Conservation (phyloP, 1,140 invertebrate genomes). For the Drosophila tristis region DNA sequence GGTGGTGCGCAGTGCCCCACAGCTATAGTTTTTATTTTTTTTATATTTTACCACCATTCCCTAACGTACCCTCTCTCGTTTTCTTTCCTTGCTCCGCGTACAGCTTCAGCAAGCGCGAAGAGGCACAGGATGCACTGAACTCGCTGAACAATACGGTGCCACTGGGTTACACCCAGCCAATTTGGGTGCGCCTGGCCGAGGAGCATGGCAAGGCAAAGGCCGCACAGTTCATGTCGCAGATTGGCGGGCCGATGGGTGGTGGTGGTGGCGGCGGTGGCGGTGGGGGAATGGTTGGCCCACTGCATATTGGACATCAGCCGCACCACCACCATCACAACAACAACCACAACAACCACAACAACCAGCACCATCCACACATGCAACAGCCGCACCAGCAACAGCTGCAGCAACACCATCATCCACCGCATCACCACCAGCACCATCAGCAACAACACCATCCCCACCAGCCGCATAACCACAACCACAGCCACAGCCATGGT, state of each 20-base stretch:
- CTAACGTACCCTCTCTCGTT: neutral
- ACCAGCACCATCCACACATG: constrained; percentile 44
- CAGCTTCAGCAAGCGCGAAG: constrained; percentile 88
- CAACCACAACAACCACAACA: constrained; percentile 15
- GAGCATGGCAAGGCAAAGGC: constrained; percentile 96
- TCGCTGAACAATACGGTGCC: constrained; percentile 93
- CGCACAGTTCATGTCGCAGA: constrained; percentile 80
- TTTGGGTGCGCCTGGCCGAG: constrained; percentile 93
- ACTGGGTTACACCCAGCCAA: constrained; percentile 91
- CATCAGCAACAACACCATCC: constrained; percentile 30
- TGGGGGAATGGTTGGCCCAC: constrained; percentile 18
- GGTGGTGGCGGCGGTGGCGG: constrained; percentile 19
- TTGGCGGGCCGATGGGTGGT: constrained; percentile 52
- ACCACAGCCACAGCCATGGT: constrained; percentile 28
- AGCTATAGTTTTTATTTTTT: no score
- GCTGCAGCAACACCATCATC: constrained; percentile 38
- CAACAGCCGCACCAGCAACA: constrained; percentile 42
- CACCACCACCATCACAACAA: constrained; percentile 41
- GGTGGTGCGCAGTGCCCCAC: no score
- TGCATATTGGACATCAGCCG: constrained; percentile 30
- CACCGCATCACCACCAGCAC: constrained; percentile 28
- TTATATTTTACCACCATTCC: no score
- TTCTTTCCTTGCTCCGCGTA: neutral
- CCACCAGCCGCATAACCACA: constrained; percentile 28
- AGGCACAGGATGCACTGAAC: constrained; percentile 95